These are phyloP conservation scores for Lagothrix lagotricha DNA, from an alignment of 2,797 vertebrate species.

Conservation along the genomic window DNA sequence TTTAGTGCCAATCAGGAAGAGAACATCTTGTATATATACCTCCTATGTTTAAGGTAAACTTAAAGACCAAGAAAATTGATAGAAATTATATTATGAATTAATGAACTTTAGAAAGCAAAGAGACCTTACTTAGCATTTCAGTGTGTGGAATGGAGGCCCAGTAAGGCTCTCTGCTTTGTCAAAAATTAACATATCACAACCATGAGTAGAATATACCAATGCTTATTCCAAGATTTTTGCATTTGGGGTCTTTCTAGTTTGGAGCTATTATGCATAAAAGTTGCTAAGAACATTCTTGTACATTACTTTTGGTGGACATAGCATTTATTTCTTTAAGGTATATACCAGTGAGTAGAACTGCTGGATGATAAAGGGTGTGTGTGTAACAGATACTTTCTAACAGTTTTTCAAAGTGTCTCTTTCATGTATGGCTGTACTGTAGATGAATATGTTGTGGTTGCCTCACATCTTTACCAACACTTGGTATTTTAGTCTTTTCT, in stretches of 20 bases:
- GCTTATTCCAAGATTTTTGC: neutral
- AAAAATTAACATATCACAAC: neutral
- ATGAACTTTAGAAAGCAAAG: conserved; percentile 28
- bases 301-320: neutral
- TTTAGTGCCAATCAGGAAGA: neutral
- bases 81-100: neutral
- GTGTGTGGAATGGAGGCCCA: neutral
- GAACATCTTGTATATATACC: neutral
- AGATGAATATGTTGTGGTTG: neutral
- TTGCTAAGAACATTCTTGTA: neutral
- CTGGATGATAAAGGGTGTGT: neutral
- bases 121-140: neutral
- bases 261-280: neutral
- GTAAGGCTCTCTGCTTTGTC: neutral
- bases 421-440: neutral
- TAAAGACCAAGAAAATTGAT: neutral
- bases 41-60: conserved; percentile 18
- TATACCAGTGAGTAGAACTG: neutral
- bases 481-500: neutral
- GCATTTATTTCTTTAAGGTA: neutral
- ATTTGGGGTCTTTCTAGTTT: neutral
- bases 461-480: neutral
- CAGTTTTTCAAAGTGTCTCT: neutral
- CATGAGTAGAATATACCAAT: neutral
- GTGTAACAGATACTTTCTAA: neutral